Evolutionary conservation across 1,140 invertebrate genomes (phyloP).

Genomic region (Dreissena rostriformis): DNA sequence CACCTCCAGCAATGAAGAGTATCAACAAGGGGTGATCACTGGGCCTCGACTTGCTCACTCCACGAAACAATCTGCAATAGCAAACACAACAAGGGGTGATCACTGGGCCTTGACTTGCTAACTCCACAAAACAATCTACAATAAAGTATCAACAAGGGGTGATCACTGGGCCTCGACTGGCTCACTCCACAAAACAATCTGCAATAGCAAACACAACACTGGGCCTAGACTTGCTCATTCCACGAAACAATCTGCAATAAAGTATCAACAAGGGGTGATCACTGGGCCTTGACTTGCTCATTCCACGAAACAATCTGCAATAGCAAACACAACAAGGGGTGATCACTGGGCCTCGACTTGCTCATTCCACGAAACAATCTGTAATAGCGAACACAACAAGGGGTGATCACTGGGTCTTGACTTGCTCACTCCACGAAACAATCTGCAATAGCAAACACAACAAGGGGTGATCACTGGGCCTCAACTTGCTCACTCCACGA

Average conservation of each 20-base stretch:
- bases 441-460: constrained; percentile 52
- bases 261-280: constrained; percentile 74
- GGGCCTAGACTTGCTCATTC: too few species aligned
- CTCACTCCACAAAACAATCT: too few species aligned
- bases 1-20: constrained; percentile 72
- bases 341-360: constrained; percentile 73
- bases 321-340: constrained; percentile 72
- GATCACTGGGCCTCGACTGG: too few species aligned
- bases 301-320: constrained; percentile 73
- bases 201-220: too few species aligned
- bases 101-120: constrained; percentile 71
- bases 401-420: constrained; percentile 73
- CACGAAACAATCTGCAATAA: too few species aligned
- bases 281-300: constrained; percentile 71
- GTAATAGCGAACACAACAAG: too few species aligned
- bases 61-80: constrained; percentile 74
- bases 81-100: constrained; percentile 71
- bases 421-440: constrained; percentile 72
- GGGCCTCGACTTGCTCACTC: constrained; percentile 70
- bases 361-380: constrained; percentile 73
- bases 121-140: constrained; percentile 73
- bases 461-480: constrained; percentile 71
- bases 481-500: too few species aligned
- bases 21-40: constrained; percentile 74
- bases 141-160: too few species aligned